Evolutionary conservation across 2,888 invertebrate species (phyloP), one percentile per base, ranked within the genome.

Genomic region (Notocelia uddmanniana): DNA sequence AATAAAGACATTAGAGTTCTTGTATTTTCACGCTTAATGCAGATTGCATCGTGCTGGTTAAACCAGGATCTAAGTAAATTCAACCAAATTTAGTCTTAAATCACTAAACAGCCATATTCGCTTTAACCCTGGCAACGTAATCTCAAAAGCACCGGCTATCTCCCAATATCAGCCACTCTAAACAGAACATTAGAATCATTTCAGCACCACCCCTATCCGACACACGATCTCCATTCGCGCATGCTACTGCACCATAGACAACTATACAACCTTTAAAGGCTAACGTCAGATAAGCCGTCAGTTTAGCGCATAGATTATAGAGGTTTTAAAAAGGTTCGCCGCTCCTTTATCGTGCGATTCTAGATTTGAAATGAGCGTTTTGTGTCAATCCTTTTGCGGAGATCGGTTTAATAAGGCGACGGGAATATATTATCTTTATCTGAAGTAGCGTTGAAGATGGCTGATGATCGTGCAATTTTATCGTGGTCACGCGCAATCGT

Each of bases 261-360:
- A 77, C 79, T 75, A 80, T 75, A 77, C 79, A 70, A 76, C 86
- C 80, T 82, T 82, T 84, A 76, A 83, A 78, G 88, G 88, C 71
- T 74, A 80, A 77, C 78, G 81, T 82, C 79, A 83, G 88, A 88
- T 88, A 85, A 88, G 87, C 86, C 58, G 85, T 82, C 79, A 77
- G 69, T 69, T 73, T 73, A 76, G 73, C 70, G 74, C 77, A 72
- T 77, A 75, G 67, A 76, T 76, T 85, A 81, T 85, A 80, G 77
- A 83, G 84, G 78, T 77, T 78, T 80, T 80, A 82, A 80, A 72
- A 72, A 72, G 71, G 66, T n/a, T 34, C 26, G 70, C 67, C 71
- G 71, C 72, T 77, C 55, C 66, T 26, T 60, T 71, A 67, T 71
- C 66, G 66, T 37, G 26, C 57, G 60, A 52, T 60, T 68, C 68